phyloP scores from a whole-genome alignment of 2,113 vertebrate species.

The zebrafish (Danio rerio) region GRCz12tu NC_133194.1:1030501-1031000 shows the following conservation, averaged over 20 bases:
- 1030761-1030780: conserved; percentile 63
- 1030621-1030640: conserved; percentile 54
- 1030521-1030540: conserved; percentile 5
- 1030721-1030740: conserved; percentile 74
- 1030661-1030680: conserved; percentile 68
- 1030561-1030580: conserved; percentile 43
- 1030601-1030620: conserved; percentile 56
- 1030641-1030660: conserved; percentile 59
- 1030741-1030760: conserved; percentile 79
- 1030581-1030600: conserved; percentile 50
- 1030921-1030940: conserved; percentile 37
- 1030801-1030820: not conserved
- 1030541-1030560: conserved; percentile 48
- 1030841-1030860: not conserved
- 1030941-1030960: conserved; percentile 40
- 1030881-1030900: conserved; percentile 42
- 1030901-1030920: conserved; percentile 12
- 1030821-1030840: not conserved
- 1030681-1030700: conserved; percentile 82
- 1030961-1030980: conserved; percentile 33
- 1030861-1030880: conserved; percentile 9
- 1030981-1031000: conserved; percentile 31
- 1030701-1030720: conserved; percentile 76
- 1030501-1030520: not conserved
- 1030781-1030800: not conserved